These are phyloP conservation scores for Parauchenoglanis punctatus DNA, from an alignment of 2,797 vertebrate genomes.

Conservation along the genomic window DNA sequence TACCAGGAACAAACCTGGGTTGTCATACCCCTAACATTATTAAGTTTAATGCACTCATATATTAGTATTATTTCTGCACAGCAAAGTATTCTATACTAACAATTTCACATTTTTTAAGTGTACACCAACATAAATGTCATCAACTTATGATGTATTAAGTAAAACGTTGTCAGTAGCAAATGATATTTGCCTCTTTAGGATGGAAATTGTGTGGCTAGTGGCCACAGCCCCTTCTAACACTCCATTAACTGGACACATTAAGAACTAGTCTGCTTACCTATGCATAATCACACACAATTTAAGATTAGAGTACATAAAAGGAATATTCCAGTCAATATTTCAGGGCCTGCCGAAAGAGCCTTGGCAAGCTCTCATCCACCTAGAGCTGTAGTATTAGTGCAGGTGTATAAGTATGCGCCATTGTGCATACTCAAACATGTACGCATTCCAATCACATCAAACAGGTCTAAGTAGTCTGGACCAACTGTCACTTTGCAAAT, in stretches of 20 bases:
- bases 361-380: background rate
- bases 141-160: constrained; percentile 10
- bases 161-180: constrained; percentile 21
- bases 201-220: constrained; percentile 14
- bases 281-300: constrained; percentile 27
- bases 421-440: background rate
- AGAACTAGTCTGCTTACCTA: background rate
- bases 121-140: constrained; percentile 21
- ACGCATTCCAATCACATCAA: background rate
- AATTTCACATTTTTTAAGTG: background rate
- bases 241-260: constrained; percentile 20
- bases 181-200: constrained; percentile 15
- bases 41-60: background rate
- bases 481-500: background rate
- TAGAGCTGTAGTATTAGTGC: background rate
- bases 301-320: constrained; percentile 2
- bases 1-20: background rate
- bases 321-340: background rate
- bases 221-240: constrained; percentile 22
- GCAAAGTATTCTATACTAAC: background rate
- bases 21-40: background rate
- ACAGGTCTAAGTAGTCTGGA: too few species aligned
- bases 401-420: background rate
- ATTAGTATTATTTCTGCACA: background rate
- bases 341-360: background rate